Evolutionary conservation across 2,888 invertebrate genomes (phyloP).

Genomic region (Gryllus longicercus): DNA sequence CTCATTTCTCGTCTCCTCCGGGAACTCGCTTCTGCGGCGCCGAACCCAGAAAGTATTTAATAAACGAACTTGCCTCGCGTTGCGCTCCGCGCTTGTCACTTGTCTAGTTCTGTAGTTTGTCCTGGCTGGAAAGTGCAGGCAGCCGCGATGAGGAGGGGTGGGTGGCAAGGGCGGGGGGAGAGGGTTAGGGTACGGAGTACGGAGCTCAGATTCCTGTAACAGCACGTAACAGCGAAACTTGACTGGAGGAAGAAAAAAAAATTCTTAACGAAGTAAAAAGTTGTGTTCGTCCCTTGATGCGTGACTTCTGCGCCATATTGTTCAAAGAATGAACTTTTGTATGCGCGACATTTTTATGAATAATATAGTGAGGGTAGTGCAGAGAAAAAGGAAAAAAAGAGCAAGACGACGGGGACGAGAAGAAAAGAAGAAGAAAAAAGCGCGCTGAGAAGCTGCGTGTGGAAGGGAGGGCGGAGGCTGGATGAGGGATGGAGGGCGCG

Average conservation of each 20-base stretch:
- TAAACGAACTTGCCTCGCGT: not conserved
- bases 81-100: not conserved
- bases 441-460: not conserved
- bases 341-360: conserved; percentile 1
- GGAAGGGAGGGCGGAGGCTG: too few species aligned
- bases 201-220: conserved; percentile 1
- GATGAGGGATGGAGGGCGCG: too few species aligned
- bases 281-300: not conserved
- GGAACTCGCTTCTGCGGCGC: not conserved
- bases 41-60: not conserved
- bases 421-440: not conserved
- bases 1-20: not conserved
- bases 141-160: not conserved
- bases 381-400: not conserved
- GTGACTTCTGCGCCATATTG: conserved; percentile 17
- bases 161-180: not conserved
- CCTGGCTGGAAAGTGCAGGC: not conserved
- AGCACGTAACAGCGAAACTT: conserved; percentile 10
- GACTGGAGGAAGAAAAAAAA: not conserved
- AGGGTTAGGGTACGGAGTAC: not conserved
- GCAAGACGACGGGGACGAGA: not conserved
- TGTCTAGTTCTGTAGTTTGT: conserved; percentile 1
- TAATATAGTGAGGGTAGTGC: not conserved
- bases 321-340: conserved; percentile 17
- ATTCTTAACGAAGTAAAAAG: conserved; percentile 2